Base-by-base conservation (phyloP, 2,797 vertebrate genomes). In the Parauchenoglanis ngamensis region DNA sequence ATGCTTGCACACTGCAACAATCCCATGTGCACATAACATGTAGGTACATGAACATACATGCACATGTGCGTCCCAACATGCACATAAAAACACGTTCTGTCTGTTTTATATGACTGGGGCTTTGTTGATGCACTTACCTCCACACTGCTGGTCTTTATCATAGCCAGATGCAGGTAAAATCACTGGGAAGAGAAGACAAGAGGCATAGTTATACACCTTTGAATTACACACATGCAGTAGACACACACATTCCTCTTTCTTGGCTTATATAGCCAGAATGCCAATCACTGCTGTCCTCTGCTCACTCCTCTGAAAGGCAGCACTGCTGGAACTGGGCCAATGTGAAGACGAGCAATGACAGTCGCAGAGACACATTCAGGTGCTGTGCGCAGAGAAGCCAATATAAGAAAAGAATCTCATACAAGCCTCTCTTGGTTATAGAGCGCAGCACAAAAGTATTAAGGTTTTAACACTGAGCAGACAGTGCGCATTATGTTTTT, bases 121-220 rank as follows among this genome's bases (percentile, higher is more conserved):
- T 92, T 90, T 75, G 91, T 91, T 93, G 89, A 94, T 93, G 94
- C 92, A 95, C 96, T 96, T 96, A 99, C 98, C 97, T 95, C 96
- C 97, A 92, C 98, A 99, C 90, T 95, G 94, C 0, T 96, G 94
- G 92, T 96, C 96, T 93, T 98, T 97, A 89, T 99, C 97, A 88
- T 98, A 96, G 93, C 98, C 97, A 91, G 98, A 99, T 84, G 98
- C 98, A 85, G 98, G 96, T 90, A 99, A 96, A 94, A 99, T 99
- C 91, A 98, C 98, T 99, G 96, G 81, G 89, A 91, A 94, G 92
- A 94, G 90, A 94, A 87, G 65, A 67, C 0, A 77, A 92, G 87
- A 89, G 46, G 65, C 63, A 85, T 52, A 56, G 65, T 86, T 79
- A 88, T 73, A 86, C 19, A 61, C 67, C 52, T 76, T 73, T 76